Base-by-base conservation (phyloP, 2,888 invertebrate genomes). In the Prionchulus punctatus region DNA sequence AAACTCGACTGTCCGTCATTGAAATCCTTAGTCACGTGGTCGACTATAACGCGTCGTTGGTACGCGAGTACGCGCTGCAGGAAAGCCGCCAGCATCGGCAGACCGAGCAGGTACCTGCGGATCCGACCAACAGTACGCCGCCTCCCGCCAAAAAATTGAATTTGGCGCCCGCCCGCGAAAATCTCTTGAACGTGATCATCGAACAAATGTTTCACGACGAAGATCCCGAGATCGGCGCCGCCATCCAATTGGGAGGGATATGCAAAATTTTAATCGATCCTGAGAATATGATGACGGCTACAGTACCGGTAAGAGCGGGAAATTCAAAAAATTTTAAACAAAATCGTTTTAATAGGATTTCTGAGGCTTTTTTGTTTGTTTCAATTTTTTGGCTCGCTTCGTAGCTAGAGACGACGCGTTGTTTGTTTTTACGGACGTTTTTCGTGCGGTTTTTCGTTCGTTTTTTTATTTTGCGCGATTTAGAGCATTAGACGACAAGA, bases 1-100 rank as follows among this genome's bases (percentile, higher is more conserved):
- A 84, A 74, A 94, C 94, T 55, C 92, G 94, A 78, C 83, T 87
- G 68, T 90, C 94, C 63, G 91, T 92, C 70, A 89, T 96, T 72
- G 98, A 99, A 74, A 91, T 98, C 73, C 81, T 99, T 67, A 90
- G 91, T 54, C 91, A 90, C 70, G 89, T 98, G 72, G 92, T 98
- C 61, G 98, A 99, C 75, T 94, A 87, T 78, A 94, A 90, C 67
- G 91, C 98, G 61, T 87, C 91, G 65, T 86, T 92, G 71, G 89
- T 98, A 55, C 80, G 98, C 66, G 98, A 98, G 71, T 94, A 91
- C 73, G 89, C 96, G 60, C 76, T 96, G 63, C 87, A 89, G 70
- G 94, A 96, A 73, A 21, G 36, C 2, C 30, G 23, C 3, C 36
- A 18, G 7, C 36, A 36, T 12, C n/a, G 42, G 12, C 53, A 53